These are phyloP conservation scores for Trialeurodes vaporariorum DNA, from an alignment of 1,140 invertebrate genomes.

Conservation along the genomic window DNA sequence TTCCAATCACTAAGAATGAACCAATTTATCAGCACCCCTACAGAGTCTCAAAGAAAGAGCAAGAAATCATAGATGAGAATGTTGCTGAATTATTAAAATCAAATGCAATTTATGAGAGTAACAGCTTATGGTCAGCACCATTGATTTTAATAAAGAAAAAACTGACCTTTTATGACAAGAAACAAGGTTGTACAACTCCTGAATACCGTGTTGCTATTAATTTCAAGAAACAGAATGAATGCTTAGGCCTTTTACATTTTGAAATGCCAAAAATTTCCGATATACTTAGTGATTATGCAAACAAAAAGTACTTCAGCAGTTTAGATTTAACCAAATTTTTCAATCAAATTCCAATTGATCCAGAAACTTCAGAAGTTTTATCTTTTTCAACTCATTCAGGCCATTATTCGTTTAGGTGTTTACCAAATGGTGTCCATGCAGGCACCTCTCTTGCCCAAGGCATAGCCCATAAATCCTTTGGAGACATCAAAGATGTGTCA, in stretches of 20 bases:
- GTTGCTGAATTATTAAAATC: neutral
- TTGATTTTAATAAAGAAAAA: neutral
- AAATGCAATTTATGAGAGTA: neutral
- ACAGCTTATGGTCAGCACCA: neutral
- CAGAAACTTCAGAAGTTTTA: neutral
- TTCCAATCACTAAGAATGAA: neutral
- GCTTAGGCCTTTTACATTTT: neutral
- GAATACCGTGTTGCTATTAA: neutral
- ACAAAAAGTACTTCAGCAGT: neutral
- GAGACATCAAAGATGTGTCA: neutral
- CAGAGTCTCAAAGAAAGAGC: neutral
- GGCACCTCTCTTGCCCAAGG: neutral
- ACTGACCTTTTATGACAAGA: no score
- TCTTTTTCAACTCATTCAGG: neutral
- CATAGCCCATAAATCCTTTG: neutral
- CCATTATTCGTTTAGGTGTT: neutral
- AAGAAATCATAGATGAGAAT: neutral
- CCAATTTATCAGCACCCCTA: neutral
- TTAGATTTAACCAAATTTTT: neutral
- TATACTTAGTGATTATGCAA: neutral
- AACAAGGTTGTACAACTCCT: no score
- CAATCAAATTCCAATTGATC: neutral
- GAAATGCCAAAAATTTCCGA: neutral
- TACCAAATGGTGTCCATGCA: neutral
- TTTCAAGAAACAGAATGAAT: neutral